Base-by-base conservation (phyloP, 2,113 vertebrate species). In the Hirundichthys speculiger region DNA sequence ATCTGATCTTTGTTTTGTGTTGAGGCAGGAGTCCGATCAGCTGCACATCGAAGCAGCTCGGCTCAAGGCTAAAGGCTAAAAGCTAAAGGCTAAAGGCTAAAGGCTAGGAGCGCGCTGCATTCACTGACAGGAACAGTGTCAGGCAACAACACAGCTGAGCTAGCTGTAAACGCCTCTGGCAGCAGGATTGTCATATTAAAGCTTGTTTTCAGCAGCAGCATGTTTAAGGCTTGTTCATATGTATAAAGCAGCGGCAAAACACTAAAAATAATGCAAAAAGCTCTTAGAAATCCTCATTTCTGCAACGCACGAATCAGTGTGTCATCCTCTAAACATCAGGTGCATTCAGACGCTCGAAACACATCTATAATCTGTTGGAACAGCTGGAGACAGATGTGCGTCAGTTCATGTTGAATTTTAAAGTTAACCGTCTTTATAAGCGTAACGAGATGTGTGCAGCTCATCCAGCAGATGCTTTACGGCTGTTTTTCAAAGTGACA, bases 1-100 rank as follows among this genome's bases (percentile, higher is more conserved):
- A 34, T 34, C 11, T 5, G 30, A 34, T 34, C 30, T 10, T 6
- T 72, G 18, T 3, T 21, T 64, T 24, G 19, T n/a, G 73, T 55
- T 14, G 24, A 68, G 39, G 48, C 51, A 41, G 11, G 2, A 20
- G 51, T 38, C n/a, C 25, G 53, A 10, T 19, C 45, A 13, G 6
- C 22, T 21, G 34, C 12, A 25, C 16, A 3, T 19, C 14, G 3
- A 25, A 52, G 21, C 63, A 42, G 57, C 64, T 4, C 56, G 64
- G 67, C 62, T 69, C 13, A 54, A 54, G 21, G 67, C 55, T 69
- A 21, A 22, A 54, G 81, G 80, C n/a, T n/a, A n/a, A n/a, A n/a
- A n/a, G 67, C 62, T 69, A 14, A 54, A 54, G 21, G 67, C 55
- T 69, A 21, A 22, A 54, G 64, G 67, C 62, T 69, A 14, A 54